Base-by-base conservation (phyloP, 2,113 vertebrate species). In the Crotalus tigris region DNA sequence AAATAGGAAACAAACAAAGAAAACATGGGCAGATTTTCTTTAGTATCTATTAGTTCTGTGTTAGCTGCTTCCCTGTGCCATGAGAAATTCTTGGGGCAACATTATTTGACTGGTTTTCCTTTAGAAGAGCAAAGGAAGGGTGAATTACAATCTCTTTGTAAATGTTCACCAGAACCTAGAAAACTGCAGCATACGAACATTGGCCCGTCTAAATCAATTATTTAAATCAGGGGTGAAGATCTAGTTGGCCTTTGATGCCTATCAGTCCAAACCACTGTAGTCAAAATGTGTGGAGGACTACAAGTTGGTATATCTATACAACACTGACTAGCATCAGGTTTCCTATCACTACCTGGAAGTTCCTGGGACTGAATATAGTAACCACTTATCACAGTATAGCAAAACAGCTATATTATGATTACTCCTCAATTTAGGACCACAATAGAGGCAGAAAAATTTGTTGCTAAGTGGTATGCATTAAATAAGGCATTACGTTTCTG, bases 1-100 rank as follows among this genome's bases (percentile, higher is more conserved):
- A 90, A 33, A 92, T 92, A 92, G 92, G 89, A 90, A 93, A 95
- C 26, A 94, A 46, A 75, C 85, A 91, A 87, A 93, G 93, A 51
- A 95, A 93, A 93, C 85, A 86, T 93, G 95, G 55, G 87, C 92
- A 91, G 93, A 44, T 89, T 93, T 85, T 39, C 64, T 61, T 64
- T 61, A 61, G 0, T 90, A 54, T 51, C 12, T 54, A 8, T 21
- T 33, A 49, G 13, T 33, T 87, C 19, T 11, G 15, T 53, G 57
- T 17, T 51, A 51, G 39, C 46, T 19, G 59, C 26, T 57, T 92
- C 39, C 26, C 44, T 33, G 0, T 46, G 13, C 39, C 44, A 39
- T 46, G 44, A 61, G 26, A 86, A 23, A 57, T 91, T 58, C 54
- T 24, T 26, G 54, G 39, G 81, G 7, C 3, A n/a, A 26, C 24